Percentiles rank a stretch among this genome's conserved stretches.
Conservation (phyloP, 2,888 invertebrate species). For the Pachycephus smyrnensis region DNA sequence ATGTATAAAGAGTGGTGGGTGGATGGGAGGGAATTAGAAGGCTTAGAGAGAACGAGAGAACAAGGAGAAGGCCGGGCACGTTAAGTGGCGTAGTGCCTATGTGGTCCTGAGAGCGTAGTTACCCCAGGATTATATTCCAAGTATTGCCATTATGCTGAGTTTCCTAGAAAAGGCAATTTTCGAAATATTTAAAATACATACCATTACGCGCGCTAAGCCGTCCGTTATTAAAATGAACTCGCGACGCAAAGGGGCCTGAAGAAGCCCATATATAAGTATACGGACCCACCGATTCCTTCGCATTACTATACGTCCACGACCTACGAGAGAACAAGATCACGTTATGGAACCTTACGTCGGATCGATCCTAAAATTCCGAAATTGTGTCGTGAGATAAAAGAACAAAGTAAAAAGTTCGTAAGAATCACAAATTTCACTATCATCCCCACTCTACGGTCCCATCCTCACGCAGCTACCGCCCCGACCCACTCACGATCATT, state of each 20-base stretch:
- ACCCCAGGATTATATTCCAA: slow-evolving; percentile 60
- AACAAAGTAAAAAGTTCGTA: no score
- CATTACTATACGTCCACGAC: no score
- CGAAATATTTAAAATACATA: slow-evolving; percentile 66
- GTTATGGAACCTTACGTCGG: no score
- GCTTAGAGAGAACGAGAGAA: slow-evolving; percentile 15
- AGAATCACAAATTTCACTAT: no score
- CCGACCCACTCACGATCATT: not conserved
- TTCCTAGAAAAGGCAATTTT: slow-evolving; percentile 65
- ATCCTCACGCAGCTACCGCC: no score
- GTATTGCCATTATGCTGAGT: slow-evolving; percentile 61
- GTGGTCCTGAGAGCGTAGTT: slow-evolving; percentile 44
- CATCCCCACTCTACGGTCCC: no score
- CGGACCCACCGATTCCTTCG: no score
- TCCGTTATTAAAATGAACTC: slow-evolving; percentile 48
- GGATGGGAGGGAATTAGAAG: not conserved
- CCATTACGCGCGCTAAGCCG: slow-evolving; percentile 50
- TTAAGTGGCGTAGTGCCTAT: slow-evolving; percentile 50
- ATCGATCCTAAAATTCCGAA: no score
- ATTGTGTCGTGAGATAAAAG: no score
- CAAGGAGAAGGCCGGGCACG: slow-evolving; percentile 22
- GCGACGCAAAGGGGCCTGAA: not conserved
- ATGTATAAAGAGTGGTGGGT: no score
- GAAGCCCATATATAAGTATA: no score
- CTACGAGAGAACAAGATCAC: no score